Evolutionary conservation across 2,113 vertebrate species (phyloP).

Genomic region (Carlito syrichta): DNA sequence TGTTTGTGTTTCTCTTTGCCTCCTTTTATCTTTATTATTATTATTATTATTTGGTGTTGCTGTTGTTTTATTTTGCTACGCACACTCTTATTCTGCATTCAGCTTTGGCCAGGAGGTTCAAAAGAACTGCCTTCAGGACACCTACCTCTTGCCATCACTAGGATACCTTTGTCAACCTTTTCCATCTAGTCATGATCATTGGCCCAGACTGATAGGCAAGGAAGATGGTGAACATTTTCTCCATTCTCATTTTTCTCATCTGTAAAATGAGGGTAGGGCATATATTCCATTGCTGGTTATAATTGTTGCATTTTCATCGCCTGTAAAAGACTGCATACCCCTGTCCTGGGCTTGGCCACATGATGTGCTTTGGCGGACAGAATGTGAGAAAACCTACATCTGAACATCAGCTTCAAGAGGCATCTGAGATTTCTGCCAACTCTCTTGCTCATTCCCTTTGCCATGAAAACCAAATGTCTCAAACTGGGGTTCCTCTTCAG

Average conservation of each 20-base stretch:
- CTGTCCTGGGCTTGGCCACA: background rate
- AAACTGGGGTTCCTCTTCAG: background rate
- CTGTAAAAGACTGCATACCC: background rate
- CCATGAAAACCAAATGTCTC: background rate
- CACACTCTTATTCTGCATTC: background rate
- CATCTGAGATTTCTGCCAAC: background rate
- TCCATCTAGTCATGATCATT: background rate
- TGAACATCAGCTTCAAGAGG: background rate
- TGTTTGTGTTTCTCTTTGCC: background rate
- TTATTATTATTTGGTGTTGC: no score
- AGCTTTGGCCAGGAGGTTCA: background rate
- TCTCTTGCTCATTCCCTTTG: background rate
- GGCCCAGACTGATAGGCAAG: background rate
- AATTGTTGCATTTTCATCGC: fast-evolving
- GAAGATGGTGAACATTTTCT: background rate
- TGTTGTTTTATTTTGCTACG: no score
- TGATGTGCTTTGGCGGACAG: background rate
- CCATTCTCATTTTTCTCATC: background rate
- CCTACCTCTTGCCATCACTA: background rate
- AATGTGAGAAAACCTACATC: background rate
- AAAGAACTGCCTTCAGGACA: background rate
- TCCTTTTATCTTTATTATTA: background rate
- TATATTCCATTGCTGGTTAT: background rate
- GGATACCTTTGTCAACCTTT: background rate
- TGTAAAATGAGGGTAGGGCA: background rate